These are phyloP conservation scores for Gymnocheta viridis DNA, from an alignment of 2,888 invertebrate genomes.

Conservation along the genomic window DNA sequence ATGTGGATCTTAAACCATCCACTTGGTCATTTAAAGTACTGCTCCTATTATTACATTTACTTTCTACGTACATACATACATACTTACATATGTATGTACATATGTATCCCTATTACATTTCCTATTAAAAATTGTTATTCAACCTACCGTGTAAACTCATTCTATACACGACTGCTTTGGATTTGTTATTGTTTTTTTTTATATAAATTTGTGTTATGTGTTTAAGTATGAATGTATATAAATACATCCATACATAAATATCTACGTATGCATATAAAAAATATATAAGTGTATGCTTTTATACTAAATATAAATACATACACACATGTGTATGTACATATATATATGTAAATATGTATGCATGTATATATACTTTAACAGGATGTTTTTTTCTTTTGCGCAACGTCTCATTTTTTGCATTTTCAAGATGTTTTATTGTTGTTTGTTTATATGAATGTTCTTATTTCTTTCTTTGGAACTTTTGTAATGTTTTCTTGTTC, in stretches of 20 bases:
- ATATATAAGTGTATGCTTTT: background rate
- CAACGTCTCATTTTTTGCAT: too few species aligned
- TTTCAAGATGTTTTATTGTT: background rate
- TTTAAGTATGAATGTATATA: background rate
- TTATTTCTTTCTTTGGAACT: conserved; percentile 55
- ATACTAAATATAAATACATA: too few species aligned
- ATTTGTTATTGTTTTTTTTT: too few species aligned
- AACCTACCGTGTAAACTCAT: too few species aligned
- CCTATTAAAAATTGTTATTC: too few species aligned
- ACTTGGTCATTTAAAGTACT: background rate
- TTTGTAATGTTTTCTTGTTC: conserved; percentile 49
- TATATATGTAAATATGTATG: background rate
- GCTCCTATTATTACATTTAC: too few species aligned
- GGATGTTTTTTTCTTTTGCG: conserved; percentile 56
- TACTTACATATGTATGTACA: background rate
- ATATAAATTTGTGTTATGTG: too few species aligned
- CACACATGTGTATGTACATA: background rate
- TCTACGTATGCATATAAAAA: too few species aligned
- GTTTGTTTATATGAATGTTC: background rate
- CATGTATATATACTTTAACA: background rate
- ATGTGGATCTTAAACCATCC: too few species aligned
- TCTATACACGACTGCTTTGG: too few species aligned
- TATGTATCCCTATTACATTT: too few species aligned
- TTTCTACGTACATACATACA: background rate
- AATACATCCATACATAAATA: background rate